Evolutionary conservation across 2,888 invertebrate species (phyloP).

Genomic region (Mystacides longicornis): DNA sequence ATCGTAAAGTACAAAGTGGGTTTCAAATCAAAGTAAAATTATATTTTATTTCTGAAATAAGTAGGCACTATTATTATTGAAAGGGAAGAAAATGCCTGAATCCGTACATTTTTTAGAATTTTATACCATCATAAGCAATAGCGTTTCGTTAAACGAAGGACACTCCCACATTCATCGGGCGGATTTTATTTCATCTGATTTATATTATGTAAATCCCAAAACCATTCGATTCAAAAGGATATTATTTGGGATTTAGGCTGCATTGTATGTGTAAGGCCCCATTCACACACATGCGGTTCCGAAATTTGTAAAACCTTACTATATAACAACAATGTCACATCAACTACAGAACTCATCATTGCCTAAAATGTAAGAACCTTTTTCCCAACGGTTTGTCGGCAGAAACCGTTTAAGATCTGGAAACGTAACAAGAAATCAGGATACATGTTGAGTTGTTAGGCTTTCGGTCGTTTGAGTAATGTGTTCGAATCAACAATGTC

Average conservation of each 20-base stretch:
- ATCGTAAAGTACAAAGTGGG: neutral
- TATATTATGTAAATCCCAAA: conserved; percentile 6
- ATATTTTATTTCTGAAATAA: conserved; percentile 1
- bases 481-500: too few relatives aligned
- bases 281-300: too few relatives aligned
- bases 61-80: neutral
- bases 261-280: neutral
- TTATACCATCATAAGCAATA: neutral
- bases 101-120: neutral
- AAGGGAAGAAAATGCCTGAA: neutral
- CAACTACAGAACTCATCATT: too few relatives aligned
- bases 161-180: neutral
- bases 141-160: neutral
- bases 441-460: too few relatives aligned
- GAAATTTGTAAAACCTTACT: too few relatives aligned
- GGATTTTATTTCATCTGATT: conserved; percentile 8
- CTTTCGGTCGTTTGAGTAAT: too few relatives aligned
- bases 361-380: too few relatives aligned
- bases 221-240: conserved; percentile 1
- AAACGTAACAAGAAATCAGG: too few relatives aligned
- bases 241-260: neutral
- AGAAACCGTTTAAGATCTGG: too few relatives aligned
- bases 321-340: too few relatives aligned
- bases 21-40: conserved; percentile 4
- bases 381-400: too few relatives aligned